phyloP scores from a whole-genome alignment of 1,140 invertebrate species.

The Eubasilissa regina region DNA sequence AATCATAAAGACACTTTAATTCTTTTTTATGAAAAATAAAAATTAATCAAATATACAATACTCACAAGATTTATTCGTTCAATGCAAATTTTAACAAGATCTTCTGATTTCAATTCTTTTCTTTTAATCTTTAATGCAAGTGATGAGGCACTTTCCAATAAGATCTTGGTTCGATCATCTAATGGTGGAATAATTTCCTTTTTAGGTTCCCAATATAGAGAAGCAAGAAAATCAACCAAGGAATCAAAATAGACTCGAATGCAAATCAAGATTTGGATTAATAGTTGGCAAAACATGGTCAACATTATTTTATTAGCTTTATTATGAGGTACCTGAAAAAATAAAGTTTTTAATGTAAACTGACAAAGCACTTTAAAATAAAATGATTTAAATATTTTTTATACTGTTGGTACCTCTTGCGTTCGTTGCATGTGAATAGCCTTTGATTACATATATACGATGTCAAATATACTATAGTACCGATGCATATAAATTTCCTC shows the following conservation, averaged over 20 bases:
- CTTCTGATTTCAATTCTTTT: conserved; percentile 77
- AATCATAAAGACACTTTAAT: too few relatives aligned
- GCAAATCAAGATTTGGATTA: conserved; percentile 52
- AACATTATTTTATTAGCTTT: conserved; percentile 33
- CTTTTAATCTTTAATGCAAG: conserved; percentile 79
- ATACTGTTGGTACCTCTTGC: too few relatives aligned
- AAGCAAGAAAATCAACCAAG: conserved; percentile 67
- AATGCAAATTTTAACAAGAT: conserved; percentile 83
- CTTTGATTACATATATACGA: neutral
- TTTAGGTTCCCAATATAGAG: conserved; percentile 73
- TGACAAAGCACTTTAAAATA: too few relatives aligned
- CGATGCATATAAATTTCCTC: too few relatives aligned
- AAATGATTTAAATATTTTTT: too few relatives aligned
- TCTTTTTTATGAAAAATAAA: conserved; percentile 1
- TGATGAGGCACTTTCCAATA: conserved; percentile 77
- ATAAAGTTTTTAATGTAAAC: neutral
- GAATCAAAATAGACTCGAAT: conserved; percentile 61
- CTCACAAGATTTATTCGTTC: conserved; percentile 83
- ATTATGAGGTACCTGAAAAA: conserved; percentile 3
- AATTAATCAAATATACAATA: neutral
- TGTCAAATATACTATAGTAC: neutral
- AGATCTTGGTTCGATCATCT: conserved; percentile 73
- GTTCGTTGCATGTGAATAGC: too few relatives aligned
- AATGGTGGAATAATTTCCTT: conserved; percentile 72
- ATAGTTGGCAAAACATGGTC: conserved; percentile 38